These are phyloP conservation scores for Megastigmus dorsalis DNA, from an alignment of 2,888 invertebrate species.

Conservation along the genomic window DNA sequence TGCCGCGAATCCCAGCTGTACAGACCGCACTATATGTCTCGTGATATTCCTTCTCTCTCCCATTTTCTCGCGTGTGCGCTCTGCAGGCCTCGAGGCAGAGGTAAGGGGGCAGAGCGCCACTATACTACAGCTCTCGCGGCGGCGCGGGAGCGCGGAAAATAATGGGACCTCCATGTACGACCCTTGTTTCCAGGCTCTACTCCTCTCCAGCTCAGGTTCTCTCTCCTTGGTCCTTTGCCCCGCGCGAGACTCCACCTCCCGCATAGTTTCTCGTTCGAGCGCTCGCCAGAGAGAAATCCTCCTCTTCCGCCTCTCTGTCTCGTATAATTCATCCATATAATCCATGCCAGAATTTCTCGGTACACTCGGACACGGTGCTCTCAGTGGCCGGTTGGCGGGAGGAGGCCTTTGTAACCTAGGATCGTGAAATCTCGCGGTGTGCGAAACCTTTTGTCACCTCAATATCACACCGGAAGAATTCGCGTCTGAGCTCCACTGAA, in stretches of 20 bases:
- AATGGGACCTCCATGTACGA: conserved; percentile 34
- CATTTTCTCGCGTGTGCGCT: neutral
- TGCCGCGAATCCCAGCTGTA: too few species aligned
- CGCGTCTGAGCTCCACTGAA: neutral
- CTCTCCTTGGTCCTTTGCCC: conserved; percentile 9
- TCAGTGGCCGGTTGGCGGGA: neutral
- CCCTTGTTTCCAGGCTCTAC: conserved; percentile 24
- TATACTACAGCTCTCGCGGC: too few species aligned
- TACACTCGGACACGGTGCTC: neutral
- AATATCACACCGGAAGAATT: too few species aligned
- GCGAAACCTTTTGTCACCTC: too few species aligned
- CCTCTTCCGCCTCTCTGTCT: neutral
- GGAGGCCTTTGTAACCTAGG: too few species aligned
- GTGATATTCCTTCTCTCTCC: neutral
- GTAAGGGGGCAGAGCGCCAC: too few species aligned
- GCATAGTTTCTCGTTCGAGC: conserved; percentile 41
- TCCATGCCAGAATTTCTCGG: conserved; percentile 30
- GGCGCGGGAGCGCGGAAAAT: conserved; percentile 39
- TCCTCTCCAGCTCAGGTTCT: neutral
- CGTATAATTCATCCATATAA: conserved; percentile 25
- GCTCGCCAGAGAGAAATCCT: conserved; percentile 10
- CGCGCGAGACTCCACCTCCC: neutral
- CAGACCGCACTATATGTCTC: too few species aligned
- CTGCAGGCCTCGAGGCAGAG: conserved; percentile 1
- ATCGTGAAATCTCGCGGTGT: too few species aligned